Evolutionary conservation across 92 coral and sea anemone genomes (phyloP).

Genomic region (Porites rus): DNA sequence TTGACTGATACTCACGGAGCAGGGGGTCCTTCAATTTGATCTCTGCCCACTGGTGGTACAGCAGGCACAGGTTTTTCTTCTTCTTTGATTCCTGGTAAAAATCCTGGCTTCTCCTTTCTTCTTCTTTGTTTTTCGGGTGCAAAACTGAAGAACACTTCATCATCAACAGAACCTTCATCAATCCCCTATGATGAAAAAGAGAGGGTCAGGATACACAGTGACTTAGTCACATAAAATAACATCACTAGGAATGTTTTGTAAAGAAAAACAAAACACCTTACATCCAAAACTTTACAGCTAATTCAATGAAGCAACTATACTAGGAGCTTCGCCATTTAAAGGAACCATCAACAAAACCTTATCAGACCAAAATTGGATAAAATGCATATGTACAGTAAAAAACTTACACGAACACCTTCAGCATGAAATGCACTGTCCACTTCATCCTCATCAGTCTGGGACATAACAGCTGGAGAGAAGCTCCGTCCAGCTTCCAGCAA

Average conservation of each 20-base stretch:
- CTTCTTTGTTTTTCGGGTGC: constrained; percentile 63
- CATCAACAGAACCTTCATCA: constrained; percentile 64
- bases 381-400: neutral
- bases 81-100: constrained; percentile 67
- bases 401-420: constrained; percentile 37
- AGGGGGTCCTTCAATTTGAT: neutral
- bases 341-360: too few relatives aligned
- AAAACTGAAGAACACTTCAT: constrained; percentile 97
- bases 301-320: too few relatives aligned
- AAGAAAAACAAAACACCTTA: too few relatives aligned
- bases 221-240: neutral
- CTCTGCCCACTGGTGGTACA: constrained; percentile 1
- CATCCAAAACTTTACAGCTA: neutral
- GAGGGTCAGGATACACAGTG: neutral
- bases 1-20: too few relatives aligned
- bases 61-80: constrained; percentile 85
- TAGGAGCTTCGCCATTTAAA: too few relatives aligned
- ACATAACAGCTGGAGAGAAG: constrained; percentile 91
- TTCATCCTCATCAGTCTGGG: constrained; percentile 64
- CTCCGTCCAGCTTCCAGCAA: constrained; percentile 93
- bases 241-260: too few relatives aligned
- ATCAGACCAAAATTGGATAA: too few relatives aligned
- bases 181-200: neutral
- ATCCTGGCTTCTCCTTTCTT: constrained; percentile 48
- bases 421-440: constrained; percentile 66